Evolutionary conservation across 2,113 vertebrate genomes (phyloP), one percentile per base, ranked within the genome.

Genomic region (Salvator merianae): DNA sequence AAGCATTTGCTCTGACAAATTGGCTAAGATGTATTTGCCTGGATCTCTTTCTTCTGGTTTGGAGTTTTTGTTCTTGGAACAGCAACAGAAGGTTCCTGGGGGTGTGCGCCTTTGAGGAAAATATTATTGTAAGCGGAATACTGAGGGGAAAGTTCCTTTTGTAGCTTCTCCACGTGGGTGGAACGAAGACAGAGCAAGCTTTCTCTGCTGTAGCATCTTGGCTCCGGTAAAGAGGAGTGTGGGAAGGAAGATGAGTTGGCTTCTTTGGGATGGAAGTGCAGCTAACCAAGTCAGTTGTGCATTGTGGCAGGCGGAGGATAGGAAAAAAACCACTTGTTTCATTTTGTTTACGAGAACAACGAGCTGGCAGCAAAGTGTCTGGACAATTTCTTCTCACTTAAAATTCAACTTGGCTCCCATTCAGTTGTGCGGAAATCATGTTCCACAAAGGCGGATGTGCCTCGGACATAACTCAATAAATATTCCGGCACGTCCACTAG

Each of bases 171-270:
- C n/a, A 26, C 40, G 34, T 38, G 47, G 47, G 47, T 14, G 36
- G 50, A 32, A 77, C 28, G 12, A 69, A 55, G 63, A 55, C 18
- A 4, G 50, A 13, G 28, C 36, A 22, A 30, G 66, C 9, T 59
- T 22, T 59, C 1, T 13, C 40, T 55, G 14, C 30, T 16, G 36
- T 53, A 18, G 38, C 13, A 66, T 36, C 62, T 68, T 22, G 1
- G 40, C 28, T 71, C 81, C 24, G 43, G 28, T 7, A 20, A 28
- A 47, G 47, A 87, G 81, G 66, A 86, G 65, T 69, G 81, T 82
- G 84, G 12, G 81, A 74, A 75, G 79, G 28, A 47, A 71, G 88
- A 82, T 79, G 38, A 88, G 2, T 80, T 55, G 87, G 85, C 22
- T 65, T 47, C 82, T 72, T 16, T 77, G 82, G 66, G 16, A 79